Base-by-base conservation (phyloP, 2,888 invertebrate genomes). In the Sinhomidia bicolor region DNA sequence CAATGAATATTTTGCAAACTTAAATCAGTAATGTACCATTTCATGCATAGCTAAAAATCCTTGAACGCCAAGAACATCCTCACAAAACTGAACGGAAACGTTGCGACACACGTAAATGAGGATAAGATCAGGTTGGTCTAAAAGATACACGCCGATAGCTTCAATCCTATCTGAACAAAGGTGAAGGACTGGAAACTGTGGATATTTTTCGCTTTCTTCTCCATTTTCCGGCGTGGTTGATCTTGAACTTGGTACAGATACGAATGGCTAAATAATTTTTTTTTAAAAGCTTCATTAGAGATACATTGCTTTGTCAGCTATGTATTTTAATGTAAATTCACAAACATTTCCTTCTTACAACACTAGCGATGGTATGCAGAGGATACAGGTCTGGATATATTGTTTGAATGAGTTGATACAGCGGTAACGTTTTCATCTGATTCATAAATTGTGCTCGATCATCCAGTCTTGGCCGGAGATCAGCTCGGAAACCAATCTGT, bases 371-470 rank as follows among this genome's bases (percentile, higher is more conserved):
- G 90, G 94, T 94, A 94, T 98, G 97, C 83, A 99, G 94, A 9
- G 98, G 96, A 94, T 98, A 99, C 91, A 99, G 95, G 93, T 97
- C 96, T 0, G 99, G 99, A 95, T 99, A 98, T 91, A 99, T 95
- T 91, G 95, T 95, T 93, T 97, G 97, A 93, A 99, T 95, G 32
- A 99, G 95, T 93, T 96, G 95, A 89, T 95, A 94, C 80, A 98
- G 94, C 9, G 99, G 99, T 92, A 97, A 94, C 54, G 96, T 96
- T 94, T 99, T 99, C 95, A 99, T 96, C 93, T 96, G 96, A 94
- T 98, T 97, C 98, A 99, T 97, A 83, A 98, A 97, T 93, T 96
- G 97, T 47, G 98, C 96, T 84, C 99, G 95, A 94, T 99, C 98
- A 94, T 99, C 99, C 82, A 99, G 94, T 51, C 97, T 96, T 1